These are phyloP conservation scores for Protonibea diacanthus DNA, from an alignment of 2,797 vertebrate species.

Conservation along the genomic window DNA sequence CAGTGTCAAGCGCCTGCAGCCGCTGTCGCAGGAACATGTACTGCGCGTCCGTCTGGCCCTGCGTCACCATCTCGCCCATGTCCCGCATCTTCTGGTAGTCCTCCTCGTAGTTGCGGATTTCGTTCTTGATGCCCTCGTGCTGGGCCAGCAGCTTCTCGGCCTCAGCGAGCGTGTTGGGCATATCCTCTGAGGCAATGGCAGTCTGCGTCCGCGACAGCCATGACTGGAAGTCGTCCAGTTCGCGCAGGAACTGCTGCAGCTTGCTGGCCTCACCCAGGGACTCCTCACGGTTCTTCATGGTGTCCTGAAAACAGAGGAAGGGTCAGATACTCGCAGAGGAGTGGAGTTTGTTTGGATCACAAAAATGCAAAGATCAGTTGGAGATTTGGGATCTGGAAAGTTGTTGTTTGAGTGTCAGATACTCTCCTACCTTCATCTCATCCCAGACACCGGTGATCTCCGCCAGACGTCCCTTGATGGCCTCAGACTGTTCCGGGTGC, in stretches of 20 bases:
- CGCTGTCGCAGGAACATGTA: conserved; percentile 98
- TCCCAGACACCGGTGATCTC: conserved; percentile 95
- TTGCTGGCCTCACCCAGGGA: conserved; percentile 98
- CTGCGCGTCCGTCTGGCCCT: conserved; percentile 96
- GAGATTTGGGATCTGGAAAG: too few relatives aligned
- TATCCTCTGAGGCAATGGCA: conserved; percentile 96
- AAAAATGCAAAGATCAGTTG: too few relatives aligned
- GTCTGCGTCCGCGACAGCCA: conserved; percentile 98
- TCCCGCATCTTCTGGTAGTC: conserved; percentile 99
- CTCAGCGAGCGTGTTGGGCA: conserved; percentile 95
- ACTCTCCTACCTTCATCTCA: conserved; percentile 90
- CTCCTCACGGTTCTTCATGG: conserved; percentile 94
- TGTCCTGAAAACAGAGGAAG: conserved; percentile 73
- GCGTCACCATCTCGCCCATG: conserved; percentile 99
- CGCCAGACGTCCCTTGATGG: conserved; percentile 91
- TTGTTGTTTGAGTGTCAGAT: background rate
- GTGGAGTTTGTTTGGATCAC: background rate
- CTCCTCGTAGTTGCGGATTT: conserved; percentile 97
- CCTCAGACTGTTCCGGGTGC: conserved; percentile 95
- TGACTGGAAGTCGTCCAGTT: conserved; percentile 98
- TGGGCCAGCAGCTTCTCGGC: conserved; percentile 97
- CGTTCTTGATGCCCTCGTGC: conserved; percentile 97
- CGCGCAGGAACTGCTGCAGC: conserved; percentile 97
- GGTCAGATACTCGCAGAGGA: background rate
- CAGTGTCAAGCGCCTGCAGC: conserved; percentile 96